Conservation (phyloP, 1,140 invertebrate genomes). For the Drosophila repleta region DNA sequence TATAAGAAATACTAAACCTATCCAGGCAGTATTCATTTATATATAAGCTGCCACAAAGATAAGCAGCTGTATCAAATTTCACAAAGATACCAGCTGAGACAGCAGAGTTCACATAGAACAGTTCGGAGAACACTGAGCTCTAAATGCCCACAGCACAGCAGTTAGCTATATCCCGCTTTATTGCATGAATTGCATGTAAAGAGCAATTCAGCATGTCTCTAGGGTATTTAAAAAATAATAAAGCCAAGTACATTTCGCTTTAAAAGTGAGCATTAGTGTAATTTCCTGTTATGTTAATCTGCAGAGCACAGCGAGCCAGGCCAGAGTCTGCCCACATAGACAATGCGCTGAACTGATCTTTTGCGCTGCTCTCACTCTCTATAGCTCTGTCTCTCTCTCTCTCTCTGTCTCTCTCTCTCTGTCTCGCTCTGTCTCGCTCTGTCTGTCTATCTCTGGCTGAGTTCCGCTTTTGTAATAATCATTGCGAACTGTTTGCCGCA, state of each 20-base stretch:
- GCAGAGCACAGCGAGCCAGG: slow-evolving; percentile 3
- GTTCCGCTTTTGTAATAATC: slow-evolving; percentile 77
- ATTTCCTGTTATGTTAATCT: slow-evolving; percentile 51
- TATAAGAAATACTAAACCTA: neutral
- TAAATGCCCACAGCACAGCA: neutral
- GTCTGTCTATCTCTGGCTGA: slow-evolving; percentile 9
- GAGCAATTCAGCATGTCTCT: neutral
- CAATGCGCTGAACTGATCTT: slow-evolving; percentile 5
- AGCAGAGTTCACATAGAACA: neutral
- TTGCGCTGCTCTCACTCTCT: slow-evolving; percentile 4
- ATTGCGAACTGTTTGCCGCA: slow-evolving; percentile 36
- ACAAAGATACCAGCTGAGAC: neutral
- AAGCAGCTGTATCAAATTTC: neutral
- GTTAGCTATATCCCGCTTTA: neutral
- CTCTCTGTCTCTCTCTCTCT: slow-evolving; percentile 4
- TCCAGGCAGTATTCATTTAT: neutral
- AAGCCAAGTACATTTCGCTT: slow-evolving; percentile 9
- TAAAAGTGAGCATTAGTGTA: slow-evolving; percentile 24
- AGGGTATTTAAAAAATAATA: neutral
- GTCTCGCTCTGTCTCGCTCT: neutral
- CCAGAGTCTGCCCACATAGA: slow-evolving; percentile 40
- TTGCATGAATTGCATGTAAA: neutral
- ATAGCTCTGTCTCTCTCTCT: neutral
- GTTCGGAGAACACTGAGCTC: neutral
- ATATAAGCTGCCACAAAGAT: too few relatives aligned